Percentiles rank a stretch among this genome's conserved stretches.
These are phyloP conservation scores for Isurus oxyrinchus DNA, from an alignment of 2,113 vertebrate species.

Conservation along the genomic window DNA sequence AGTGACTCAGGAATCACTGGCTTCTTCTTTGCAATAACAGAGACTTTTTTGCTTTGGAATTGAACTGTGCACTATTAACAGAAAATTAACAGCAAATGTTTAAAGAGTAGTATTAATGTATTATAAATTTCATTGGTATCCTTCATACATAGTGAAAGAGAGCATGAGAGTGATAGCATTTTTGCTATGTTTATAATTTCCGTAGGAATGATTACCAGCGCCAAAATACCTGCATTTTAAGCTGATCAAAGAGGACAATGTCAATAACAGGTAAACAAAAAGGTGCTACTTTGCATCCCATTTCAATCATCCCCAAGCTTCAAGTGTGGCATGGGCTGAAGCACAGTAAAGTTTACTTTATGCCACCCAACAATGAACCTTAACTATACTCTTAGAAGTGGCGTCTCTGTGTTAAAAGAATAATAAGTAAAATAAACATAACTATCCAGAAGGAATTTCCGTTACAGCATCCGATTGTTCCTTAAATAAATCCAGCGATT, in stretches of 20 bases:
- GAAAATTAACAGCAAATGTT: not conserved
- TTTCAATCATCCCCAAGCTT: not conserved
- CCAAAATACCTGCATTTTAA: not conserved
- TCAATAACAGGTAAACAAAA: not conserved
- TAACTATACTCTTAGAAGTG: not conserved
- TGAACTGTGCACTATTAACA: not conserved
- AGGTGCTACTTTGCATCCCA: not conserved
- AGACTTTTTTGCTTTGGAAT: not conserved
- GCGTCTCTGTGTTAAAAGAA: too few species aligned
- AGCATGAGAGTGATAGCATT: not conserved
- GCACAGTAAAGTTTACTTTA: not conserved
- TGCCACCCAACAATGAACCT: not conserved
- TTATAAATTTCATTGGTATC: not conserved
- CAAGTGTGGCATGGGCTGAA: too few species aligned
- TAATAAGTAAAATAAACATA: too few species aligned
- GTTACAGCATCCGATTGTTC: too few species aligned
- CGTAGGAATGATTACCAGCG: not conserved
- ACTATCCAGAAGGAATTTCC: too few species aligned
- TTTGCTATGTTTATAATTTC: slow-evolving; percentile 6
- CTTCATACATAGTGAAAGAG: not conserved
- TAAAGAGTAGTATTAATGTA: not conserved
- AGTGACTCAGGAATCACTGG: not conserved
- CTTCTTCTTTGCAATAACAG: not conserved
- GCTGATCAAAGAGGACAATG: not conserved
- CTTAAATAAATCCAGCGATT: too few species aligned